Conservation (phyloP, 2,888 invertebrate genomes). For the Gnatocerus cornutus region DNA sequence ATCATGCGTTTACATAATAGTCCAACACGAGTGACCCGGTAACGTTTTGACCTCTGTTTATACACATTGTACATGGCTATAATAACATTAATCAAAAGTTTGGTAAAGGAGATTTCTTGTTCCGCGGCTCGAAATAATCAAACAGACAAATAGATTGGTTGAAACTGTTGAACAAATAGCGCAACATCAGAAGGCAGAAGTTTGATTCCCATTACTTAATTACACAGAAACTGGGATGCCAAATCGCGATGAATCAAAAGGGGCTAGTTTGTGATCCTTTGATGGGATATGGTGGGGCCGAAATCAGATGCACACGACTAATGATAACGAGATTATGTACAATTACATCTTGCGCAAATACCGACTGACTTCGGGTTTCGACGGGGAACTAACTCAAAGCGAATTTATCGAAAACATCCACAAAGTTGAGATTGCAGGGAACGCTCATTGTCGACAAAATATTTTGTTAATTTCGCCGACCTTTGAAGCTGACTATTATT, state of each 20-base stretch:
- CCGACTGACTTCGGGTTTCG: constrained; percentile 40
- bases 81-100: constrained; percentile 25
- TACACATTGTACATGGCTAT: constrained; percentile 26
- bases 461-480: too few relatives aligned
- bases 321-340: constrained; percentile 72
- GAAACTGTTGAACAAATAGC: constrained; percentile 69
- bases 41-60: constrained; percentile 33
- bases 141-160: constrained; percentile 51
- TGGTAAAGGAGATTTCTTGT: constrained; percentile 29
- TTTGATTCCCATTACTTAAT: constrained; percentile 72
- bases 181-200: constrained; percentile 69
- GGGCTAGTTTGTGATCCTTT: constrained; percentile 65
- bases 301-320: constrained; percentile 68
- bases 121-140: constrained; percentile 43
- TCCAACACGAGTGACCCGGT: constrained; percentile 44
- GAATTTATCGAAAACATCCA: background rate
- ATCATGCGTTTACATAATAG: constrained; percentile 43
- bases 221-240: constrained; percentile 67
- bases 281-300: constrained; percentile 62
- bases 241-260: constrained; percentile 62
- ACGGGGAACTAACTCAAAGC: constrained; percentile 34
- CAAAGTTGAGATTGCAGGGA: too few relatives aligned
- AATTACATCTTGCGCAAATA: constrained; percentile 68
- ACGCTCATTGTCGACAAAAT: too few relatives aligned
- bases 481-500: too few relatives aligned